A percentile compares a stretch with the other conserved stretches of the same genome.
Conservation (phyloP, 2,797 vertebrate genomes). For the Pempheris klunzingeri region DNA sequence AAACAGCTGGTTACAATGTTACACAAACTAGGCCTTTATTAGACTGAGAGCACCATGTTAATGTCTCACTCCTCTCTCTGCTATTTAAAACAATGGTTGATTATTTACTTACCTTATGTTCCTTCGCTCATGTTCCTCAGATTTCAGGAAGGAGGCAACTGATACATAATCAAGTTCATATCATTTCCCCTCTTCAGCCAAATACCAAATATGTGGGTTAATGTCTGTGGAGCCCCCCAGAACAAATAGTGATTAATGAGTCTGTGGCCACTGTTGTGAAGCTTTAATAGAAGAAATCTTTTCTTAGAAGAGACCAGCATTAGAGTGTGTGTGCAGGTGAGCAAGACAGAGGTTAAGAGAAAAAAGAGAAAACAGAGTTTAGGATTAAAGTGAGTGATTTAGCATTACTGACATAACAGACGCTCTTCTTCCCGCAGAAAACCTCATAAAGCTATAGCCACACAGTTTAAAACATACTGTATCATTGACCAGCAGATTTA, state of each 20-base stretch:
- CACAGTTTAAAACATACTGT: conserved; percentile 40
- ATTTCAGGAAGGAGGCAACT: background rate
- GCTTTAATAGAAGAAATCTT: conserved; percentile 54
- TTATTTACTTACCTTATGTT: conserved; percentile 14
- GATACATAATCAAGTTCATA: background rate
- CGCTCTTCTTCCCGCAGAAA: conserved; percentile 30
- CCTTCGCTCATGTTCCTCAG: background rate
- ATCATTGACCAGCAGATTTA: conserved; percentile 51
- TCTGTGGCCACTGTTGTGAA: conserved; percentile 28
- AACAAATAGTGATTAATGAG: conserved; percentile 22
- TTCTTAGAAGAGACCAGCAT: conserved; percentile 48
- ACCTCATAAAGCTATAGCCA: conserved; percentile 19
- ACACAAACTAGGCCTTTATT: background rate
- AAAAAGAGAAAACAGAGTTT: background rate
- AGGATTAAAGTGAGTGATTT: conserved; percentile 34
- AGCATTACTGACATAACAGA: conserved; percentile 39
- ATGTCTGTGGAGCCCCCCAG: background rate
- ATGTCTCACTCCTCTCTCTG: background rate
- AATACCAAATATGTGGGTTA: background rate
- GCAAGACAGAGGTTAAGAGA: conserved; percentile 37
- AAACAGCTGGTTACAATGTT: conserved; percentile 5
- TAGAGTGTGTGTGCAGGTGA: conserved; percentile 30
- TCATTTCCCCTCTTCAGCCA: background rate
- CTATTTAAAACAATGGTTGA: background rate
- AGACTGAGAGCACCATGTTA: background rate